These are phyloP conservation scores for Acronicta leporina DNA, from an alignment of 2,888 invertebrate species.

Conservation along the genomic window DNA sequence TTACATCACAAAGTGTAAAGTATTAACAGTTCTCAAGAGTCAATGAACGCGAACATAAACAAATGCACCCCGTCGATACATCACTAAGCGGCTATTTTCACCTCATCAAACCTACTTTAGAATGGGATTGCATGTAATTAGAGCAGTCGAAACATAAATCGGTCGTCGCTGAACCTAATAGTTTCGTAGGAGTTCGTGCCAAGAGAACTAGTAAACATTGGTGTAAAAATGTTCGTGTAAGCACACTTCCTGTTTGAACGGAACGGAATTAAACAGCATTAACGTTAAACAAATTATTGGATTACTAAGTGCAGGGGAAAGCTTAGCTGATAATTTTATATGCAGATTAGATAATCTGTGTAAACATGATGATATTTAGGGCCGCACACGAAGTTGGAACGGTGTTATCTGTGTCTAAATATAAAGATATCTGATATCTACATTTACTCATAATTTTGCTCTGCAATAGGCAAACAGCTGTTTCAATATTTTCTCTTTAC, in stretches of 20 bases:
- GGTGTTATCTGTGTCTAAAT: conserved; percentile 11
- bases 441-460: background rate
- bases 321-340: conserved; percentile 66
- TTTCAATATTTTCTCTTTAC: conserved; percentile 2
- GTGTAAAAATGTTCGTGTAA: conserved; percentile 58
- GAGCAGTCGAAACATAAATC: conserved; percentile 75
- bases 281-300: conserved; percentile 62
- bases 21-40: conserved; percentile 50
- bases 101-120: conserved; percentile 66
- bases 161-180: conserved; percentile 76
- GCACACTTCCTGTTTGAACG: conserved; percentile 71
- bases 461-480: background rate
- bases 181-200: conserved; percentile 68
- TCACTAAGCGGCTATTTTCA: conserved; percentile 66
- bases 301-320: conserved; percentile 59
- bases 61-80: conserved; percentile 67
- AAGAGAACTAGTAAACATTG: conserved; percentile 77
- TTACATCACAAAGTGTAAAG: conserved; percentile 13
- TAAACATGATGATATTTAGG: conserved; percentile 32
- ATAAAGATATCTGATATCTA: conserved; percentile 9
- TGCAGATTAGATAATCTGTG: conserved; percentile 39
- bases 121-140: conserved; percentile 74
- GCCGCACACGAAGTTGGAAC: conserved; percentile 33
- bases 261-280: conserved; percentile 71
- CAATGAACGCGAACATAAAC: conserved; percentile 71